Evolutionary conservation across 2,797 vertebrate species (phyloP), one percentile per base, ranked within the genome.

Genomic region (Sardinella longiceps): DNA sequence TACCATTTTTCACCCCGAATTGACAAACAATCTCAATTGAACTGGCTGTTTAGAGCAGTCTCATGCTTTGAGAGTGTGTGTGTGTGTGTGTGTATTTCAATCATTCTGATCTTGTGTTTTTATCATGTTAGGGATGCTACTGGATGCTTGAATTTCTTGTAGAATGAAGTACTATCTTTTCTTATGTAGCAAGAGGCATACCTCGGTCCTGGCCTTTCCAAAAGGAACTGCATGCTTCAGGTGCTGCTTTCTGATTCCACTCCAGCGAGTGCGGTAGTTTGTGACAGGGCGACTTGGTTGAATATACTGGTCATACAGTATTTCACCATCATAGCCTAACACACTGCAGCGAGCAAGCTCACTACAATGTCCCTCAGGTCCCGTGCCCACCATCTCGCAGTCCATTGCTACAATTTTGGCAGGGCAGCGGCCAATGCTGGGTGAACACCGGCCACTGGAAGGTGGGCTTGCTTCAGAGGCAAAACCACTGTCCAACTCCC

Each of bases 381-480:
- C 98, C 0, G 98, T 99, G 84, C 98, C 98, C 63, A 99, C 98
- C 98, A 99, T 99, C 93, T 99, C 98, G 23, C 98, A 99, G 94
- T 99, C 98, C 9, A 99, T 82, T 0, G 98, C 96, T 89, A 99
- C 96, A 0, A 95, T 83, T 74, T 94, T 51, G 45, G 77, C 0
- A 4, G 89, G 30, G 66, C 87, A 84, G 0, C 83, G 15, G 84
- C 83, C 53, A n/a, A 89, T 86, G n/a, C 82, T 91, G 4, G 95
- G 93, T 0, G 92, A 93, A 25, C 90, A 92, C 5, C 95, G 91
- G 5, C 94, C 94, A 7, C 94, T 95, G 58, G 88, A 83, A 0
- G 92, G 85, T 12, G 91, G 94, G 66, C 94, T 95, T 12, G 87
- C 63, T 82, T 95, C 94, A 0, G 94, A 94, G 15, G 89, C 91